These are phyloP conservation scores for Drosophila picticornis DNA, from an alignment of 2,888 invertebrate species.

Conservation along the genomic window DNA sequence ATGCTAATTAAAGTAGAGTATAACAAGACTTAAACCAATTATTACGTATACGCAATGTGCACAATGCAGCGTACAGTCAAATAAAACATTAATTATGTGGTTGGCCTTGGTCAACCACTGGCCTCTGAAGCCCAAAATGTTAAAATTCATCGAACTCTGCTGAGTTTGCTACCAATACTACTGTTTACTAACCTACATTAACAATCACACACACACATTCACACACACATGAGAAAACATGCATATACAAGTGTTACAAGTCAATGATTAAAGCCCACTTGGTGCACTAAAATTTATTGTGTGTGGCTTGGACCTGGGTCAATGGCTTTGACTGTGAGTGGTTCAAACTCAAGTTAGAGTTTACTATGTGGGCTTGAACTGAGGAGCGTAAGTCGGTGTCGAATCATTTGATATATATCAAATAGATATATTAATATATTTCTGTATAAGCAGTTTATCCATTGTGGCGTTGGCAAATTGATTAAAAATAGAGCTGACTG, in stretches of 20 bases:
- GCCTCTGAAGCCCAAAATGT: constrained; percentile 47
- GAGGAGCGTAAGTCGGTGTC: constrained; percentile 8
- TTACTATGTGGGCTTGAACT: constrained; percentile 27
- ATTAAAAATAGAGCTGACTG: constrained; percentile 37
- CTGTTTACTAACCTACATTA: constrained; percentile 61
- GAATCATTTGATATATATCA: constrained; percentile 1
- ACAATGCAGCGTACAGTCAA: not conserved
- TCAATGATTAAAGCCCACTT: constrained; percentile 4
- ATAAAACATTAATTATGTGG: constrained; percentile 64
- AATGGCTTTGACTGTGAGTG: constrained; percentile 37
- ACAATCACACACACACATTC: constrained; percentile 18
- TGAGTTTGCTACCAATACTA: constrained; percentile 29
- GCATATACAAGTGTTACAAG: not conserved
- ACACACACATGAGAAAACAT: not conserved
- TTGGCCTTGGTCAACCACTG: constrained; percentile 65
- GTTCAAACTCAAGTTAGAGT: constrained; percentile 5
- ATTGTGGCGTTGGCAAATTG: constrained; percentile 35
- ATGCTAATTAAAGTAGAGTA: constrained; percentile 1
- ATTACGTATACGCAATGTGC: constrained; percentile 46
- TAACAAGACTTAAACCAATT: constrained; percentile 4
- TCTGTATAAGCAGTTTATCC: not conserved
- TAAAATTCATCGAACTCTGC: constrained; percentile 73
- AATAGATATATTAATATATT: not conserved
- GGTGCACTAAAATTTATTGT: constrained; percentile 12
- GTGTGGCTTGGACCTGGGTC: constrained; percentile 45